These are phyloP conservation scores for Gobius niger DNA, from an alignment of 2,113 vertebrate species.

Conservation along the genomic window DNA sequence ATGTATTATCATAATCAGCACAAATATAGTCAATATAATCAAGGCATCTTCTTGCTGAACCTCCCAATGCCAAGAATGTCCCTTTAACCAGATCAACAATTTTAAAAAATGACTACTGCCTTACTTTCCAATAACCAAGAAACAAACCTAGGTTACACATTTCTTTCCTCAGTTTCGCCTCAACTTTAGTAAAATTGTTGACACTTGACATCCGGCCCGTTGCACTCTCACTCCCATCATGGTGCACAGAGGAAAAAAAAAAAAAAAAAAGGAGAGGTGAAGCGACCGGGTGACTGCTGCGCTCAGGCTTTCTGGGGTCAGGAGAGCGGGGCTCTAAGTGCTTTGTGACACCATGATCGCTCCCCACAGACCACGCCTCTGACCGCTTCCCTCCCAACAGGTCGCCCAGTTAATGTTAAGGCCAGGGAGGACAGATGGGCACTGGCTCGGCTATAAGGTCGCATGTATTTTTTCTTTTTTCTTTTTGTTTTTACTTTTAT, in stretches of 20 bases:
- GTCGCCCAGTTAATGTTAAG: conserved; percentile 39
- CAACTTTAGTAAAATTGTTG: not conserved
- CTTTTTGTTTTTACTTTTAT: no score
- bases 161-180: not conserved
- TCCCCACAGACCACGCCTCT: conserved; percentile 29
- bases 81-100: no score
- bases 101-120: no score
- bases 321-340: conserved; percentile 48
- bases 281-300: conserved; percentile 16
- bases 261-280: not conserved
- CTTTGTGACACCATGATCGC: conserved; percentile 35
- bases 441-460: conserved; percentile 11
- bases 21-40: no score
- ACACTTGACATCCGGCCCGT: not conserved
- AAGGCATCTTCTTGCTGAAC: no score
- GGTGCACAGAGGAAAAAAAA: no score
- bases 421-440: conserved; percentile 9
- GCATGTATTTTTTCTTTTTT: no score
- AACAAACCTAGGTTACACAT: no score
- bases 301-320: conserved; percentile 27
- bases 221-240: not conserved
- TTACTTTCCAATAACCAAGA: no score
- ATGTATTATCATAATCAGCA: no score
- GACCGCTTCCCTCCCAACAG: conserved; percentile 23
- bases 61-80: no score